phyloP scores from a whole-genome alignment of 2,888 invertebrate species.

The Frankliniella intonsa region DNA sequence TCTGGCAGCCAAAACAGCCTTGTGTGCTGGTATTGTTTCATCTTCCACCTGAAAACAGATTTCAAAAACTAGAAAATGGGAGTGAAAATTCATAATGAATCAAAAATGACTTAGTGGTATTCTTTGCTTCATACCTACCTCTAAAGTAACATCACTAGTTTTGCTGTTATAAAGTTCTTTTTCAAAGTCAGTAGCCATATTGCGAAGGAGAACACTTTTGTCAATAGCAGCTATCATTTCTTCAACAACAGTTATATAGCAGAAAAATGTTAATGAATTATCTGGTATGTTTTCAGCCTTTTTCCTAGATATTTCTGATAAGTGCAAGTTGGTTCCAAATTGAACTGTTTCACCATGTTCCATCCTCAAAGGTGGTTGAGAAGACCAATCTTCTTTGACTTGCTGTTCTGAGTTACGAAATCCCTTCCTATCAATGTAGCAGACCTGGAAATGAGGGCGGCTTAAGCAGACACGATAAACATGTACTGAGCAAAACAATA shows the following conservation, averaged over 20 bases:
- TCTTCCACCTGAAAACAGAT: background rate
- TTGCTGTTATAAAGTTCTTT: background rate
- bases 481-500: background rate
- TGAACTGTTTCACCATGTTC: conserved; percentile 15
- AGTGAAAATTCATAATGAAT: background rate
- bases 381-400: background rate
- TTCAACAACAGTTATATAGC: conserved; percentile 12
- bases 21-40: conserved; percentile 6
- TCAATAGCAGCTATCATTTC: conserved; percentile 9
- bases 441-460: background rate
- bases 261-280: background rate
- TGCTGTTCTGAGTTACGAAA: background rate
- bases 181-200: conserved; percentile 7
- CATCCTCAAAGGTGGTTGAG: background rate
- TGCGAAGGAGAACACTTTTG: background rate
- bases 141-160: conserved; percentile 7
- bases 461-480: background rate
- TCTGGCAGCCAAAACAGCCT: background rate
- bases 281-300: conserved; percentile 13
- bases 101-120: background rate
- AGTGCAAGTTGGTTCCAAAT: background rate
- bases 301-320: background rate
- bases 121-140: background rate
- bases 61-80: background rate
- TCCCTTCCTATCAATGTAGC: conserved; percentile 1